phyloP scores from a whole-genome alignment of 35 echinoderm and acorn worm species.

The Hemicentrotus pulcherrimus region DNA sequence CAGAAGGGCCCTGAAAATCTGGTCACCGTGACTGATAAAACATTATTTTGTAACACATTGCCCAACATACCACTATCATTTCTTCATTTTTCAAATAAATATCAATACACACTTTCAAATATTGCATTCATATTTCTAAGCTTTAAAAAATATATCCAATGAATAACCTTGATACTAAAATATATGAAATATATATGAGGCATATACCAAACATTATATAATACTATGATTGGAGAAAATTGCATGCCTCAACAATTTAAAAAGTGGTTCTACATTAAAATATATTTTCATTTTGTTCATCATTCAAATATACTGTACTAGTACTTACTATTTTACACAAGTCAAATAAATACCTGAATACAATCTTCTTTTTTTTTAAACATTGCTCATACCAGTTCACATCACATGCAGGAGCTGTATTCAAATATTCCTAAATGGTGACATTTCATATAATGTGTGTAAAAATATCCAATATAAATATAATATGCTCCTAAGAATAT shows the following conservation, averaged over 20 bases:
- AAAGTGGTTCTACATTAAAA: neutral
- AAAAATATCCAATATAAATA: neutral
- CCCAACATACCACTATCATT: too few relatives aligned
- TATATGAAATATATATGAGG: neutral
- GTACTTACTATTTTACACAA: neutral
- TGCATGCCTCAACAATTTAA: neutral
- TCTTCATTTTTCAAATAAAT: neutral
- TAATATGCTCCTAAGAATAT: neutral
- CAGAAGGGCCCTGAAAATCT: too few relatives aligned
- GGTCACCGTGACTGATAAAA: too few relatives aligned
- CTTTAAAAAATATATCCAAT: neutral
- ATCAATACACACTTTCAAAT: neutral
- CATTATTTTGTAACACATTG: too few relatives aligned
- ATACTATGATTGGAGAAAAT: neutral
- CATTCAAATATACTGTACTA: neutral
- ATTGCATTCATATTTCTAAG: neutral
- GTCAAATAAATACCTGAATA: conserved; percentile 4
- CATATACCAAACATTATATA: neutral
- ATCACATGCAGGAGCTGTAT: neutral
- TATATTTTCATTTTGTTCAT: neutral
- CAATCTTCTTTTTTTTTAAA: neutral
- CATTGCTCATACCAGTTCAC: neutral
- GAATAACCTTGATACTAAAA: neutral
- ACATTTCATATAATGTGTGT: neutral
- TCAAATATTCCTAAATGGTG: neutral